Conservation (phyloP, 2,888 invertebrate species). For the Timema podura region DNA sequence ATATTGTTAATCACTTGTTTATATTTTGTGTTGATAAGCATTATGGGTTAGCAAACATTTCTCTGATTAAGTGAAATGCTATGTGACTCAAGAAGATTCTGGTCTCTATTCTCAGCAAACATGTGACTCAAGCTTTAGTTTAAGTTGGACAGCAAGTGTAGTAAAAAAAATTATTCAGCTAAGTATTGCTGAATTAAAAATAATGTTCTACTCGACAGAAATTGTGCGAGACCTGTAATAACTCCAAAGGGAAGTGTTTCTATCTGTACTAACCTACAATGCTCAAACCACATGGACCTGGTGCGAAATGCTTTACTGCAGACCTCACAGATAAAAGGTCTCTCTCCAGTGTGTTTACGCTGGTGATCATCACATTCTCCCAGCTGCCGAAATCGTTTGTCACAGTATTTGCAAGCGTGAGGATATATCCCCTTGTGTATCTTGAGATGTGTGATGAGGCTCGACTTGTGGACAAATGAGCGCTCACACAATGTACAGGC, state of each 20-base stretch:
- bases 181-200: too few relatives aligned
- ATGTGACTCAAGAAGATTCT: too few relatives aligned
- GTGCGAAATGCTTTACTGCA: constrained; percentile 45
- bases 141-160: too few relatives aligned
- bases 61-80: too few relatives aligned
- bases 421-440: constrained; percentile 23
- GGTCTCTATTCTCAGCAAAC: too few relatives aligned
- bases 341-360: constrained; percentile 26
- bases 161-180: too few relatives aligned
- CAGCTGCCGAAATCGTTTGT: constrained; percentile 17
- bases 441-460: constrained; percentile 41
- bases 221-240: too few relatives aligned
- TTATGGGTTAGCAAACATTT: too few relatives aligned
- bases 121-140: too few relatives aligned
- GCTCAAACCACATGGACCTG: constrained; percentile 42
- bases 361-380: constrained; percentile 22
- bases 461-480: constrained; percentile 38
- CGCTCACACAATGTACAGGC: constrained; percentile 40
- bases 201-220: too few relatives aligned
- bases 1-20: too few relatives aligned
- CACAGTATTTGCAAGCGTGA: constrained; percentile 24
- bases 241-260: background rate
- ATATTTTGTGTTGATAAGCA: too few relatives aligned
- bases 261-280: constrained; percentile 34
- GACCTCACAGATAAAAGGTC: constrained; percentile 27